A percentile compares a stretch with the other conserved stretches of the same genome.
Conservation (phyloP, 2,113 vertebrate genomes). For the Deroptyus accipitrinus region DNA sequence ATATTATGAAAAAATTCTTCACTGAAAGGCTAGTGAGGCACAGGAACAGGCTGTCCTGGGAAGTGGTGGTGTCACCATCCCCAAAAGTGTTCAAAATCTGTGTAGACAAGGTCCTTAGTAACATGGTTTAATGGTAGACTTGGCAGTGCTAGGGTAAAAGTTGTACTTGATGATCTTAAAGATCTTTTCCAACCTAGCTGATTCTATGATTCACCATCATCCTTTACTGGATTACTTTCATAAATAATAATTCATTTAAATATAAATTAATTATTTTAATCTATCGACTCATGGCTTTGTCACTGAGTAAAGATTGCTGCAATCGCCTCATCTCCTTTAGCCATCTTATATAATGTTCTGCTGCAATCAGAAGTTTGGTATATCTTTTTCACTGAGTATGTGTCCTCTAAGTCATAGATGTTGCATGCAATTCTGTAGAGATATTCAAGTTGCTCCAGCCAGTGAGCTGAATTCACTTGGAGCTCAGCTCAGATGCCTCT, state of each 20-base stretch:
- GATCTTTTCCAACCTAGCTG: not conserved
- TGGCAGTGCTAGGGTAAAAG: not conserved
- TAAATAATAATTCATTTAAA: not conserved
- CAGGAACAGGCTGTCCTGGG: not conserved
- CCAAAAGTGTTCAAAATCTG: not conserved
- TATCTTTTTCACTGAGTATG: not conserved
- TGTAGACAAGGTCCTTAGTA: not conserved
- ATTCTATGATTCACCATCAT: not conserved
- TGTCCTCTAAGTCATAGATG: not conserved
- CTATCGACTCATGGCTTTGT: not conserved
- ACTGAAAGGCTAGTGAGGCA: not conserved
- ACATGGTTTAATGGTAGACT: not conserved
- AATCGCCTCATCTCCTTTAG: not conserved
- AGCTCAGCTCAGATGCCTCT: too few species aligned
- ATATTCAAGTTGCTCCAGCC: too few species aligned
- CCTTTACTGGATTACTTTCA: not conserved
- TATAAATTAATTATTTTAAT: not conserved
- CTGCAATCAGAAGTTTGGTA: not conserved
- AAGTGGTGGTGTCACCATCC: not conserved
- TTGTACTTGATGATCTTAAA: not conserved
- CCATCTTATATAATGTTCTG: not conserved
- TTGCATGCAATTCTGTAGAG: not conserved
- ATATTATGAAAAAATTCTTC: not conserved
- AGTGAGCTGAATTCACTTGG: too few species aligned
- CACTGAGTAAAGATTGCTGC: not conserved